Conservation (phyloP, 1,140 invertebrate species). For the Proales similis region DNA sequence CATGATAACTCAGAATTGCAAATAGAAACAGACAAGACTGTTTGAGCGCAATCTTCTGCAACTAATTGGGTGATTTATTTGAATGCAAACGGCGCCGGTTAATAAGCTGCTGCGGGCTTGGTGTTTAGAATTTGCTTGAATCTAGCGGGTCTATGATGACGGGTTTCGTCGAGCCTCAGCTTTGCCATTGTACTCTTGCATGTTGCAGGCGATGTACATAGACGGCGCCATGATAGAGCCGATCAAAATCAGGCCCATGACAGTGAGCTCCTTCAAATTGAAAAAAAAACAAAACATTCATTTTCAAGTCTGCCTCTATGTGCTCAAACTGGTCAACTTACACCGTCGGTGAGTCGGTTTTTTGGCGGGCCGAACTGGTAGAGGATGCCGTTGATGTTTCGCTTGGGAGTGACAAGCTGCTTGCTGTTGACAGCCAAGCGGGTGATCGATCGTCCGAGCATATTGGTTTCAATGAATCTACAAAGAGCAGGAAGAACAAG, state of each 20-base stretch:
- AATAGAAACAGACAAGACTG: too few relatives aligned
- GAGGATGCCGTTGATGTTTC: conserved; percentile 16
- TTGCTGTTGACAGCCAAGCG: conserved; percentile 18
- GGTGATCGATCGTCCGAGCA: neutral
- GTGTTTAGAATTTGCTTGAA: conserved; percentile 1
- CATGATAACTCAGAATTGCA: too few relatives aligned
- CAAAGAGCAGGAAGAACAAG: too few relatives aligned
- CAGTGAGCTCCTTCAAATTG: conserved; percentile 30
- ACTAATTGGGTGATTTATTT: too few relatives aligned
- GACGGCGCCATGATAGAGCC: neutral
- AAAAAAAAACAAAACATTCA: neutral
- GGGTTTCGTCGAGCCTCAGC: conserved; percentile 4
- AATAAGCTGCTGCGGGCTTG: too few relatives aligned
- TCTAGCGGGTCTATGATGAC: neutral
- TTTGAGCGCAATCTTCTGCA: too few relatives aligned
- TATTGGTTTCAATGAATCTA: too few relatives aligned
- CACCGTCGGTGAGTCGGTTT: conserved; percentile 26
- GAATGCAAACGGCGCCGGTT: too few relatives aligned
- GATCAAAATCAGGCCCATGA: conserved; percentile 3
- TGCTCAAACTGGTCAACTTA: neutral
- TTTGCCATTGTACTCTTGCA: conserved; percentile 25
- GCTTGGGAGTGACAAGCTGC: conserved; percentile 9
- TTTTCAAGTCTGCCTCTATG: neutral
- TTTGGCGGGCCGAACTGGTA: conserved; percentile 37
- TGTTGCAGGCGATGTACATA: conserved; percentile 17